A percentile compares a stretch with the other conserved stretches of the same genome.
Conservation (phyloP, 2,797 vertebrate genomes). For the Buceros bicornis region DNA sequence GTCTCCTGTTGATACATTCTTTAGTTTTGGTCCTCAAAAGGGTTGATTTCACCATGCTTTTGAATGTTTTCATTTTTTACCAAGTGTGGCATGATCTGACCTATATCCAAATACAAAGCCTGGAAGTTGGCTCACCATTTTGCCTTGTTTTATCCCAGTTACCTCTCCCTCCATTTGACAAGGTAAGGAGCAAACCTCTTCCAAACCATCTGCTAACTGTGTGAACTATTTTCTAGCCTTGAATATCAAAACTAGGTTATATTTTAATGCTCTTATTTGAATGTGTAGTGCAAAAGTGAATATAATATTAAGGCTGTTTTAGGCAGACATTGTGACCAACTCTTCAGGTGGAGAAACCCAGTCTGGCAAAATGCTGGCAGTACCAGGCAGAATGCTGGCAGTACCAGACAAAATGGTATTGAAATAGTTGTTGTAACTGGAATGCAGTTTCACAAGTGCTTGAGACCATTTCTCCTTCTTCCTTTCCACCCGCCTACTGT, state of each 20-base stretch:
- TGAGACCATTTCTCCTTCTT: not conserved
- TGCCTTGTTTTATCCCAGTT: constrained; percentile 3
- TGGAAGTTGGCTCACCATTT: constrained; percentile 46
- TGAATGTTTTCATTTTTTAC: constrained; percentile 41
- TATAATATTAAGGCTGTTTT: not conserved
- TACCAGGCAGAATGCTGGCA: not conserved
- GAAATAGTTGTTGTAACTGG: not conserved
- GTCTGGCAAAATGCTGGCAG: not conserved
- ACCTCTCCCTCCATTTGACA: constrained; percentile 11
- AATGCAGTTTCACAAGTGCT: not conserved
- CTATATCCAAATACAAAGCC: constrained; percentile 53
- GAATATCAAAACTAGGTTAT: not conserved
- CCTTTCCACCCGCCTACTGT: not conserved
- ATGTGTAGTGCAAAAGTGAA: not conserved
- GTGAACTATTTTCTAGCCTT: constrained; percentile 31
- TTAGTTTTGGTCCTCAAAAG: constrained; percentile 55
- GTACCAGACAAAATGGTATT: not conserved
- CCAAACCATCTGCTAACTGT: not conserved
- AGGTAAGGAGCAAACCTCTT: constrained; percentile 9
- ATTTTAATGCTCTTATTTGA: constrained; percentile 27
- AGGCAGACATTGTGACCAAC: not conserved
- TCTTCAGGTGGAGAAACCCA: not conserved
- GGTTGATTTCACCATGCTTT: constrained; percentile 41
- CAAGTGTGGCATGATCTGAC: not conserved
- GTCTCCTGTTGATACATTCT: constrained; percentile 45